These are phyloP conservation scores for Gymnosoma rotundatum DNA, from an alignment of 2,888 invertebrate species.

Conservation along the genomic window DNA sequence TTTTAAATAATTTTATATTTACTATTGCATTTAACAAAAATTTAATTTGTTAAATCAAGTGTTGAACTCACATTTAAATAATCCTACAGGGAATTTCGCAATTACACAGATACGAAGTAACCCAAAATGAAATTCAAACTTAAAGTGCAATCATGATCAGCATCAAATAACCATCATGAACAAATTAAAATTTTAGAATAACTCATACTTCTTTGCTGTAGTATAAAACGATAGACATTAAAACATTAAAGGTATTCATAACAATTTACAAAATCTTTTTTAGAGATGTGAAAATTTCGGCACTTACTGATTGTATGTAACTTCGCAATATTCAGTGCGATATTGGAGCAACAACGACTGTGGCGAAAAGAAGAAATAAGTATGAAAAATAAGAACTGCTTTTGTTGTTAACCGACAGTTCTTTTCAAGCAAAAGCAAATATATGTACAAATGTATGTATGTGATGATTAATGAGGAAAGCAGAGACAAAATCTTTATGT, in stretches of 20 bases:
- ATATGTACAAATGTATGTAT: no score
- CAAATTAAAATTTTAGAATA: constrained; percentile 45
- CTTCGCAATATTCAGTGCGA: no score
- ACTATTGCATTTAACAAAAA: background rate
- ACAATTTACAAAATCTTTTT: background rate
- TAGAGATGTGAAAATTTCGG: no score
- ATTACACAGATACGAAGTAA: background rate
- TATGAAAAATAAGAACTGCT: no score
- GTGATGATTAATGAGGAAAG: no score
- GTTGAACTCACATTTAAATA: background rate
- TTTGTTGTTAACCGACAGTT: no score
- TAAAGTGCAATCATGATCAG: constrained; percentile 50
- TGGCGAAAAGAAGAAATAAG: no score
- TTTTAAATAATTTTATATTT: background rate
- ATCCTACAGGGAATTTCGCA: background rate
- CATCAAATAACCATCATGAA: constrained; percentile 53
- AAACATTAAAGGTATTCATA: constrained; percentile 18
- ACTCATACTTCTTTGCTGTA: constrained; percentile 17
- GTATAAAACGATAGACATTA: background rate
- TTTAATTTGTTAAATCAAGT: background rate
- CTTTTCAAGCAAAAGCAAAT: no score
- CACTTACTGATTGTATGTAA: no score
- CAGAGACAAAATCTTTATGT: no score
- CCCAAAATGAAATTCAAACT: constrained; percentile 48
- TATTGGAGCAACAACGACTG: no score